phyloP scores from a whole-genome alignment of 2,888 invertebrate genomes.

The Eupithecia dodoneata region DNA sequence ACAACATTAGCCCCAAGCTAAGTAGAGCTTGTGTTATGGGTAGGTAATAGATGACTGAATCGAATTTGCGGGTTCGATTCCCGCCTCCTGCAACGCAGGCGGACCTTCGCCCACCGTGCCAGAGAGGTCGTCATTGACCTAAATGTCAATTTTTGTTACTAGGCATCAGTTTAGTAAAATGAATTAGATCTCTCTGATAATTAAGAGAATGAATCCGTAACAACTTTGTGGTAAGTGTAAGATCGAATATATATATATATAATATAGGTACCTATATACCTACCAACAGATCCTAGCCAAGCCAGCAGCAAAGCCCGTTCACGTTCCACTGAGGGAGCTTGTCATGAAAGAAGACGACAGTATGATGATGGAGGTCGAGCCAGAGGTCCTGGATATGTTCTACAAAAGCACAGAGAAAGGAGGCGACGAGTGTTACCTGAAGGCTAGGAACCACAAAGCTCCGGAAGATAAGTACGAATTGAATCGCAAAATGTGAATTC shows the following conservation, averaged over 20 bases:
- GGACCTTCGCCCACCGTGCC: no score
- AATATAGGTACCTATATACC: neutral
- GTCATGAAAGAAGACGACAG: conserved; percentile 56
- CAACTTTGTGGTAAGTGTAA: neutral
- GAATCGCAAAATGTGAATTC: neutral
- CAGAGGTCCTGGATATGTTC: conserved; percentile 69
- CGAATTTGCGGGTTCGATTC: no score
- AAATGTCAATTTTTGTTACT: no score
- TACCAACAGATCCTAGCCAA: conserved; percentile 58
- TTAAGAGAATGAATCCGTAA: neutral
- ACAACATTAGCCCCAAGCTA: no score
- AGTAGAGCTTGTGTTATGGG: no score
- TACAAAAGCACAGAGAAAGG: conserved; percentile 78
- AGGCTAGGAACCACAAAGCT: conserved; percentile 72
- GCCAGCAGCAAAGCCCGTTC: conserved; percentile 52
- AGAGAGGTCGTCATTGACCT: no score
- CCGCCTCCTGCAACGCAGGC: no score
- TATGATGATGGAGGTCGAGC: conserved; percentile 82
- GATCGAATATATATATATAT: neutral
- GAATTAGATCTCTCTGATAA: neutral
- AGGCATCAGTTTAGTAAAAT: neutral
- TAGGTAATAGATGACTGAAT: no score
- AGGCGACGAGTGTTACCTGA: conserved; percentile 76
- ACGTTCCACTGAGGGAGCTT: conserved; percentile 55
- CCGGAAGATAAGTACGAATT: conserved; percentile 79